Base-by-base conservation (phyloP, 1,140 invertebrate species). In the Plutomurus gul region DNA sequence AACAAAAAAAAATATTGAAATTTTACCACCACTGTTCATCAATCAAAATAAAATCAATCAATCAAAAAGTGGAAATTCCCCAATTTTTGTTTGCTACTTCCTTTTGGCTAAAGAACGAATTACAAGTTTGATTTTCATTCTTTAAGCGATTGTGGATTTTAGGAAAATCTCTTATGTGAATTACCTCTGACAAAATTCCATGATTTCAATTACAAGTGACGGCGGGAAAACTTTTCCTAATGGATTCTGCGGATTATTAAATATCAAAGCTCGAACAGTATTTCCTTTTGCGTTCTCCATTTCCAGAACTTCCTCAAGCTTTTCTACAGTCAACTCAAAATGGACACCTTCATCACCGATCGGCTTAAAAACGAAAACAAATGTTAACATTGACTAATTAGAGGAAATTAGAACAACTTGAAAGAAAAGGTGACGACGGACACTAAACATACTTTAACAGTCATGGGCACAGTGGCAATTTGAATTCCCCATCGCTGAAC, bases 241-340 rank as follows among this genome's bases (percentile, higher is more conserved):
- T 3, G 80, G 80, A 74, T 81, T 81, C 1, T 78, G 73, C 6
- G 80, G 80, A 76, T 81, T 81, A 51, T 81, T 81, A 11, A 78
- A 49, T n/a, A 81, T 40, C 13, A 81, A 71, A 3, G 76, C 80
- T 37, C 56, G 30, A 3, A 81, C 47, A 43, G 30, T 75, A 20
- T 72, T 78, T n/a, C 80, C 80, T 47, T 72, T 36, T 20, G 11
- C 8, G 37, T 11, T 20, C 30, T 60, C 30, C 13, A 73, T 18
- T 0, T 27, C 5, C 13, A 33, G 40, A 5, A 43, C 6, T 16
- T 11, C 70, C 36, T 77, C 79, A n/a, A 81, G 25, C 18, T 36
- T n/a, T 27, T 77, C 47, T 20, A 81, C 33, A 0, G 27, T 60
- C 11, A 60, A 16, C 22, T 4, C 3, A 60, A 60, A 60, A 13